Percentiles rank a stretch among this genome's conserved stretches.
Conservation (phyloP, 2,113 vertebrate genomes). For the Nothocercus julius region DNA sequence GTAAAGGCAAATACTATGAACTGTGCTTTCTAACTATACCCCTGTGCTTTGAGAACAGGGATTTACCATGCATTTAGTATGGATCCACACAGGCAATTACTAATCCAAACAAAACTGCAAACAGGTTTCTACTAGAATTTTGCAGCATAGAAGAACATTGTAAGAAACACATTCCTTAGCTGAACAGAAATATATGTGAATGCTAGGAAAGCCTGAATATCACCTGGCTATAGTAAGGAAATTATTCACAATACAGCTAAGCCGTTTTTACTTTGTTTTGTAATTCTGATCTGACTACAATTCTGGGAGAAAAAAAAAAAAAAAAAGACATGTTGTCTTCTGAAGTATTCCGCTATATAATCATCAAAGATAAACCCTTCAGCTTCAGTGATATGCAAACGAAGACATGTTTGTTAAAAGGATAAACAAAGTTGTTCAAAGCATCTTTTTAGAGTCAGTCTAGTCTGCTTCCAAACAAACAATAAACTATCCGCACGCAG, state of each 20-base stretch:
- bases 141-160: background rate
- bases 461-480: conserved; percentile 60
- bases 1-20: background rate
- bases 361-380: conserved; percentile 57
- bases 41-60: background rate
- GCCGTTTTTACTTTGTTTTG: background rate
- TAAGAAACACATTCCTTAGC: background rate
- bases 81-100: background rate
- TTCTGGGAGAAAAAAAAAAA: background rate
- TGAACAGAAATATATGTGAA: background rate
- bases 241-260: conserved; percentile 19
- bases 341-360: conserved; percentile 18
- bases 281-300: background rate
- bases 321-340: background rate
- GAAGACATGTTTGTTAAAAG: conserved; percentile 59
- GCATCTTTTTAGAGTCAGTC: conserved; percentile 37
- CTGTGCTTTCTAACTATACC: background rate
- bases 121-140: background rate
- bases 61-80: background rate
- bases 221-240: background rate
- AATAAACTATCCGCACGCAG: conserved; percentile 42
- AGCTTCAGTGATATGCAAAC: conserved; percentile 38
- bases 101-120: background rate
- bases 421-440: conserved; percentile 64
- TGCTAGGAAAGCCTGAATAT: background rate